A percentile compares a stretch with the other conserved stretches of the same genome.
These are phyloP conservation scores for Nematostella vectensis DNA, from an alignment of 92 coral and sea anemone genomes.

Conservation along the genomic window DNA sequence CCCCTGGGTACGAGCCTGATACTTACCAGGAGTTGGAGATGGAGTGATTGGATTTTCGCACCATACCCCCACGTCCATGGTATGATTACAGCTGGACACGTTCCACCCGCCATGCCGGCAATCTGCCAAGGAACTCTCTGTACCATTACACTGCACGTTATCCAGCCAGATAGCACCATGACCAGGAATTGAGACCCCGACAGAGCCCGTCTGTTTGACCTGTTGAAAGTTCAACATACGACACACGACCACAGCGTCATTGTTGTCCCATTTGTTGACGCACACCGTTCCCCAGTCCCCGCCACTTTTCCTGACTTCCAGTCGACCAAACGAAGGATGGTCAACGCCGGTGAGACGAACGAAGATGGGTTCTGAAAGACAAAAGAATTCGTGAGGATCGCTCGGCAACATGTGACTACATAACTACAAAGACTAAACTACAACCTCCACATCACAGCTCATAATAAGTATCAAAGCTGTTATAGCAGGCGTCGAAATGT, in stretches of 20 bases:
- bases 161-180: conserved; percentile 37
- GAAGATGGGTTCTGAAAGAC: background rate
- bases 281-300: conserved; percentile 63
- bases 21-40: too few relatives aligned
- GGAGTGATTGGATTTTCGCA: conserved; percentile 3
- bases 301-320: conserved; percentile 34
- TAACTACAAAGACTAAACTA: too few relatives aligned
- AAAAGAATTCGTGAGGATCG: too few relatives aligned
- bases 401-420: too few relatives aligned
- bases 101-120: conserved; percentile 44
- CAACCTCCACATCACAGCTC: too few relatives aligned
- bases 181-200: conserved; percentile 13
- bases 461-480: too few relatives aligned
- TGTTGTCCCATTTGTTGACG: conserved; percentile 38
- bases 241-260: conserved; percentile 47
- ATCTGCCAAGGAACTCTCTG: conserved; percentile 24
- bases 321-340: conserved; percentile 22
- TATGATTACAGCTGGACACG: conserved; percentile 33
- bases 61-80: conserved; percentile 51
- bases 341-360: conserved; percentile 20
- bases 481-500: too few relatives aligned
- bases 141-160: conserved; percentile 58
- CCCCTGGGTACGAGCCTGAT: too few relatives aligned
- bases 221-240: conserved; percentile 40
- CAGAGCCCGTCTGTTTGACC: conserved; percentile 4